A percentile compares a stretch with the other conserved stretches of the same genome.
Evolutionary conservation across 1,140 invertebrate genomes (phyloP).

Genomic region (Mesaphorura yosii): DNA sequence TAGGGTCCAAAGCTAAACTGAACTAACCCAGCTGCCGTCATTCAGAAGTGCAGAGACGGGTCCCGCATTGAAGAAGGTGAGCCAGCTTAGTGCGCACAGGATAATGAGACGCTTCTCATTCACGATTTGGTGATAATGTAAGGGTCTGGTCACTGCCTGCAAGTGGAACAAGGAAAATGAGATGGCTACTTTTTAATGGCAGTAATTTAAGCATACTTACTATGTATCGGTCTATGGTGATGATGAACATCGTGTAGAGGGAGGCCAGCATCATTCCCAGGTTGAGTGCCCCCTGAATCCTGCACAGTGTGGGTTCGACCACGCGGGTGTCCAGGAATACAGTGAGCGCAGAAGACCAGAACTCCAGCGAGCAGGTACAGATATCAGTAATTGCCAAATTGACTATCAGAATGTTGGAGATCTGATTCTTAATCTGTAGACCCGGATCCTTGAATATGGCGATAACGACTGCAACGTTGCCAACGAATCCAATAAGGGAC

Average conservation of each 20-base stretch:
- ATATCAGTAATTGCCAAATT: conserved; percentile 18
- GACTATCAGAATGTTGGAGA: conserved; percentile 12
- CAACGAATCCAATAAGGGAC: no score
- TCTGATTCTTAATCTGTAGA: conserved; percentile 13
- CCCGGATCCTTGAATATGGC: conserved; percentile 5
- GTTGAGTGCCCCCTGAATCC: neutral
- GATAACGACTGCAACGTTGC: conserved; percentile 9
- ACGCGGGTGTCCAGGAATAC: conserved; percentile 1
- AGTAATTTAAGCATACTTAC: neutral
- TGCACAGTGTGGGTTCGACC: neutral
- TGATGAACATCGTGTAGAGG: conserved; percentile 2
- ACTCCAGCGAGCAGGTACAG: neutral
- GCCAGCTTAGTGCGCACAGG: no score
- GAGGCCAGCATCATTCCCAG: conserved; percentile 7
- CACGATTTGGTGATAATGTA: conserved; percentile 14
- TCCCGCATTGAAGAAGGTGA: no score
- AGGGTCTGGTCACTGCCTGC: conserved; percentile 14
- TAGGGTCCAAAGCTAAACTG: no score
- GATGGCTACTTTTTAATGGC: neutral
- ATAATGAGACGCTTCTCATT: neutral
- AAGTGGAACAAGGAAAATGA: neutral
- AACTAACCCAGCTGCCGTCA: no score
- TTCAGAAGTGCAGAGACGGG: no score
- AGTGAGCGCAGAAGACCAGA: conserved; percentile 4
- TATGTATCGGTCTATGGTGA: conserved; percentile 9